Evolutionary conservation across 2,113 vertebrate species (phyloP).

Genomic region (Peromyscus californicus): DNA sequence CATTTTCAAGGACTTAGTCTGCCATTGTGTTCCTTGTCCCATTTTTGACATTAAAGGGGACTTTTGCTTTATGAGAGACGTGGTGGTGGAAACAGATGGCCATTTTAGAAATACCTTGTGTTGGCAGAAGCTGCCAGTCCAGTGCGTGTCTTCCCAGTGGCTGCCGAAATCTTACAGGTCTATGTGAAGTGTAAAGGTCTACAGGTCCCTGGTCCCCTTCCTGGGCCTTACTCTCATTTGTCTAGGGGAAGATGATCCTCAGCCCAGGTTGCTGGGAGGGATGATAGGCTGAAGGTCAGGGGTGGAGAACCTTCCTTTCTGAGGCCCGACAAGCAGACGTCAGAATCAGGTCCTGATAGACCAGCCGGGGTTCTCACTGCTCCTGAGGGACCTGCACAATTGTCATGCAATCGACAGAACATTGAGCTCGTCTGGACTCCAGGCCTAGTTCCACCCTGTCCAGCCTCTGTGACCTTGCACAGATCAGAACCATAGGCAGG

Average conservation of each 20-base stretch:
- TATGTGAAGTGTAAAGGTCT: background rate
- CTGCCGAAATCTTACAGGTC: background rate
- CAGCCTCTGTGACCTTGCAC: background rate
- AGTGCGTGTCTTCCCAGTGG: background rate
- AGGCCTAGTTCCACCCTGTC: background rate
- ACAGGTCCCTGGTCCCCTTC: conserved; percentile 1
- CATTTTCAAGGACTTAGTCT: conserved; percentile 20
- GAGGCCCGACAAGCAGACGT: background rate
- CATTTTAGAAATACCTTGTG: conserved; percentile 9
- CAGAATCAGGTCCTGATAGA: background rate
- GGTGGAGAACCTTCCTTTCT: background rate
- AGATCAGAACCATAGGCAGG: background rate
- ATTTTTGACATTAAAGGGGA: conserved; percentile 22
- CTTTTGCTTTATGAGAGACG: conserved; percentile 46
- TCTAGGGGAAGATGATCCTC: background rate
- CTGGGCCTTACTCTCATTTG: background rate
- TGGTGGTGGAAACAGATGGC: background rate
- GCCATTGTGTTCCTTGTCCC: background rate
- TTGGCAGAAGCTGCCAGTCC: background rate
- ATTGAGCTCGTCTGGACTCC: background rate
- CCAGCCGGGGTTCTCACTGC: background rate
- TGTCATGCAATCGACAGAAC: background rate
- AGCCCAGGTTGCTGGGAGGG: background rate
- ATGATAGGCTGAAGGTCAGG: background rate
- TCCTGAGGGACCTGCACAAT: background rate